Evolutionary conservation across 2,888 invertebrate genomes (phyloP).

Genomic region (Plusia festucae): DNA sequence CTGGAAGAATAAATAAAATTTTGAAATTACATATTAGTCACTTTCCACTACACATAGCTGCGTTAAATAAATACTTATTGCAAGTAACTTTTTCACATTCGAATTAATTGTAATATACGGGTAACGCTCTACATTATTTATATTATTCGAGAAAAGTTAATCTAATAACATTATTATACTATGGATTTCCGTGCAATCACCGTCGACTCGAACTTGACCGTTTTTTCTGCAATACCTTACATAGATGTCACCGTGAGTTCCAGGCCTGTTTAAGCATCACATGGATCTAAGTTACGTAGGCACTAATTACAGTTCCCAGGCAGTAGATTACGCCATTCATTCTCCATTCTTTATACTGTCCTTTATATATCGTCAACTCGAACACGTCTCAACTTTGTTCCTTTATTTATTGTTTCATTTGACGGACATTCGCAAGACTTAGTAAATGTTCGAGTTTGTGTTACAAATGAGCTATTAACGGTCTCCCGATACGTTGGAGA

Average conservation of each 20-base stretch:
- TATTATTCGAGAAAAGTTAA: no score
- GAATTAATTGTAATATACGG: no score
- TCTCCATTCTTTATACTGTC: conserved; percentile 9
- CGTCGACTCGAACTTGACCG: background rate
- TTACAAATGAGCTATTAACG: conserved; percentile 35
- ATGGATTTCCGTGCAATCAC: background rate
- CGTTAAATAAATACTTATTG: no score
- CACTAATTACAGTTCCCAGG: conserved; percentile 31
- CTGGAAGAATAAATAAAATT: background rate
- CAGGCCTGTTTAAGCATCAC: conserved; percentile 8
- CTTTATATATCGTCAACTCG: conserved; percentile 5
- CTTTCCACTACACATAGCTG: no score
- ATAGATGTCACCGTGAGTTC: conserved; percentile 10
- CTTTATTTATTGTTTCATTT: conserved; percentile 15
- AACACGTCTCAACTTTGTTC: background rate
- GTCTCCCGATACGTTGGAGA: conserved; percentile 19
- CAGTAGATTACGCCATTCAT: conserved; percentile 7
- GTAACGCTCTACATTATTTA: no score
- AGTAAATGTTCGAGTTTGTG: conserved; percentile 6
- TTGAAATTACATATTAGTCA: background rate
- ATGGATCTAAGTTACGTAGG: conserved; percentile 25
- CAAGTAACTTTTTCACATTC: no score
- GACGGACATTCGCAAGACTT: conserved; percentile 9
- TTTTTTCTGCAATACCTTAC: conserved; percentile 13
- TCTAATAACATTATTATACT: background rate